Base-by-base conservation (phyloP, 2,797 vertebrate species). In the Tachyglossus aculeatus region DNA sequence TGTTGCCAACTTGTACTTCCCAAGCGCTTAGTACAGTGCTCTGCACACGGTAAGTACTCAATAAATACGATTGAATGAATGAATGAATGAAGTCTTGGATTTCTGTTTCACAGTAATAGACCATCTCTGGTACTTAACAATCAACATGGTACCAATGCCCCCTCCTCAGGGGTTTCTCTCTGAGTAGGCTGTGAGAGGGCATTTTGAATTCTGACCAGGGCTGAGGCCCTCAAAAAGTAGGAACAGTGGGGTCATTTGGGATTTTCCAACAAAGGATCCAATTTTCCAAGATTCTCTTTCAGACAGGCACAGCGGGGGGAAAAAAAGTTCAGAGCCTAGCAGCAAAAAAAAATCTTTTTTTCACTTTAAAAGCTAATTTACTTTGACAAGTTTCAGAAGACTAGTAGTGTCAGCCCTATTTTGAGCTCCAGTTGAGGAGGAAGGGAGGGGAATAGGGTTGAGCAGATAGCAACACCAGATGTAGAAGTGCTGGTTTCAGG, bases 171-270 rank as follows among this genome's bases (percentile, higher is more conserved):
- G n/a, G n/a, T n/a, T n/a, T n/a, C n/a, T n/a, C n/a, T n/a, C n/a
- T n/a, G n/a, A n/a, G n/a, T n/a, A n/a, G n/a, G n/a, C n/a, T n/a
- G n/a, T n/a, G n/a, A n/a, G n/a, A n/a, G n/a, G n/a, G n/a, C n/a
- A n/a, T n/a, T n/a, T n/a, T n/a, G n/a, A 55, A 66, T 19, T 38
- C 11, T 0, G 8, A 34, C 24, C 44, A 58, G 65, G 60, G 66
- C 67, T 37, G 22, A 62, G 40, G 33, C 36, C 65, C 48, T 79
- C 64, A 70, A 74, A 54, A 77, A 72, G 75, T 81, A 72, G 44
- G 50, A 78, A 78, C 48, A 77, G 58, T 38, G 39, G 63, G 58
- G 63, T 41, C 69, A 71, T 68, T 87, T 43, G 69, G 36, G n/a
- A 47, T 67, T 77, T 81, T 45, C 74, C 27, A 70, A 72, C 67